Percentiles rank a stretch among this genome's conserved stretches.
phyloP scores from a whole-genome alignment of 2,113 vertebrate species.

The Gymnarchus niloticus region DNA sequence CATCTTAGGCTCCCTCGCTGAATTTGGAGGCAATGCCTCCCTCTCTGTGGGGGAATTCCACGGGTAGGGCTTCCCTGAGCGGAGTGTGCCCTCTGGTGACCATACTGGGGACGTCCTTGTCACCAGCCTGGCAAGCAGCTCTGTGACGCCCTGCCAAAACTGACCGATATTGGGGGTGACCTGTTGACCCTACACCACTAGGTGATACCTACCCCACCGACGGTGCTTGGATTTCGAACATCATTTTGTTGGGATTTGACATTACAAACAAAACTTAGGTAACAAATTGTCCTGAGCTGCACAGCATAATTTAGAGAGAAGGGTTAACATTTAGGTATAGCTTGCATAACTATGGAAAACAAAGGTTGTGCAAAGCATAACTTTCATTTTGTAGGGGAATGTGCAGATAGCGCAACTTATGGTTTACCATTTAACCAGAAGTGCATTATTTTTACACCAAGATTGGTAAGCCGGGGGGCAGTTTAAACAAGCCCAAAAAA shows the following conservation, averaged over 20 bases:
- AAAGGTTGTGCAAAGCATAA: background rate
- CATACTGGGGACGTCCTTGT: background rate
- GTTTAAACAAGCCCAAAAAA: background rate
- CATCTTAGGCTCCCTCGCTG: conserved; percentile 40
- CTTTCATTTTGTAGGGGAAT: background rate
- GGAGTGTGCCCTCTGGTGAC: conserved; percentile 43
- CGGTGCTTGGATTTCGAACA: background rate
- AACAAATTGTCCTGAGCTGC: background rate
- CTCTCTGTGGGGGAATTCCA: conserved; percentile 20
- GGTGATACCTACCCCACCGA: background rate
- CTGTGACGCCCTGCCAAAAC: background rate
- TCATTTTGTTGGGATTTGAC: background rate
- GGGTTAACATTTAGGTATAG: background rate
- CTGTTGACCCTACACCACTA: background rate
- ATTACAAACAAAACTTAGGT: background rate
- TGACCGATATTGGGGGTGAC: background rate
- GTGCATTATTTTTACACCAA: background rate
- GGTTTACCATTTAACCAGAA: background rate
- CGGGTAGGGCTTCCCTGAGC: conserved; percentile 7
- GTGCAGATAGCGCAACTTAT: background rate
- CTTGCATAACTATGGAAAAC: background rate
- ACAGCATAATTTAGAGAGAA: background rate
- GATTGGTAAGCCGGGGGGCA: background rate
- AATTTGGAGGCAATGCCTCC: conserved; percentile 33
- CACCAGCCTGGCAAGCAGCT: background rate